Evolutionary conservation across 2,113 vertebrate species (phyloP).

Genomic region (Corynorhinus townsendii): DNA sequence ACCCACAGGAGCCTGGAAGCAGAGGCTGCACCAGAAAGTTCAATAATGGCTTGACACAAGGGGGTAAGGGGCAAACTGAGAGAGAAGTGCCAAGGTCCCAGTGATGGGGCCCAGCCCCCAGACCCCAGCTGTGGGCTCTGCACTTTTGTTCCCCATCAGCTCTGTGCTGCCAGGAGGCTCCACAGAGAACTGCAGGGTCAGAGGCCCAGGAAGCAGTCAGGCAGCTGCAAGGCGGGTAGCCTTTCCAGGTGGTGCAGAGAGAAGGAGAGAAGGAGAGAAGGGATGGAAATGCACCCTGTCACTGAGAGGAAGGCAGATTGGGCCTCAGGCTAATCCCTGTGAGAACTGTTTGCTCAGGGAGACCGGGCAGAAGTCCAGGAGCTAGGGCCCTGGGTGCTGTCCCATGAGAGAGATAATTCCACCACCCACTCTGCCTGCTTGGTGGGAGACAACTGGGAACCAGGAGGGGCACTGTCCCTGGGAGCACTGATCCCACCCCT

Average conservation of each 20-base stretch:
- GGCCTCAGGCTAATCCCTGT: constrained; percentile 52
- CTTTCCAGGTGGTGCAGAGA: neutral
- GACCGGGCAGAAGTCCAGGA: constrained; percentile 33
- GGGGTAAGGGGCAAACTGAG: neutral
- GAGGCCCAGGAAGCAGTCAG: neutral
- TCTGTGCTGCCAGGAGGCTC: neutral
- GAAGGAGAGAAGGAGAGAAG: neutral
- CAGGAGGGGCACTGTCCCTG: neutral
- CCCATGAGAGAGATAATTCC: neutral
- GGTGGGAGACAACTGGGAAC: neutral
- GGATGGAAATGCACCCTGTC: neutral
- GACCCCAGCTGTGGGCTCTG: too few species aligned
- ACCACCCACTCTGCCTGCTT: neutral
- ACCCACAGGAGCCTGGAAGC: neutral
- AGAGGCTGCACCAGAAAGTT: neutral
- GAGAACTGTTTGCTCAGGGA: constrained; percentile 22
- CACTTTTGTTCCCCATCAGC: neutral
- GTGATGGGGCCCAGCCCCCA: neutral
- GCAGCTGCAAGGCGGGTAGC: neutral
- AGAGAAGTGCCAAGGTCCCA: neutral
- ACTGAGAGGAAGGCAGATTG: neutral
- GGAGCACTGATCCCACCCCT: neutral
- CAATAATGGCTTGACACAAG: neutral
- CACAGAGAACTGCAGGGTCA: neutral
- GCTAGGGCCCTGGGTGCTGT: neutral